These are phyloP conservation scores for Listrodromus nycthemerus DNA, from an alignment of 2,888 invertebrate species.

Conservation along the genomic window DNA sequence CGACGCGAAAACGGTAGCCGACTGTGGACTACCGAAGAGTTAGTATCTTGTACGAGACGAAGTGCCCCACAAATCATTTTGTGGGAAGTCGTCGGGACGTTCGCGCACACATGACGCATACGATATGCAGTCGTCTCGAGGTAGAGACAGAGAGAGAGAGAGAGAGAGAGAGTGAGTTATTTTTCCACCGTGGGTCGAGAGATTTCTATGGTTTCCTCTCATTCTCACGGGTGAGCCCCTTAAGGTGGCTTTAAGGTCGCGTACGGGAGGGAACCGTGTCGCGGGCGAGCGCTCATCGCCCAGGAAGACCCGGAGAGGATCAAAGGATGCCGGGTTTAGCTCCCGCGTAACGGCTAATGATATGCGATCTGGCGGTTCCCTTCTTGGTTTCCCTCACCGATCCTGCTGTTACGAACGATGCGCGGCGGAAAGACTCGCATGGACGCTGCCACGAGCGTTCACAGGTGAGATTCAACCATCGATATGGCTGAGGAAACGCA, in stretches of 20 bases:
- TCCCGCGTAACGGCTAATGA: conserved; percentile 70
- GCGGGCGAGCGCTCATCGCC: conserved; percentile 49
- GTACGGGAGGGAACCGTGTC: conserved; percentile 36
- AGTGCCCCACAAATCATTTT: conserved; percentile 75
- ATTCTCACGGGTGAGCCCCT: conserved; percentile 34
- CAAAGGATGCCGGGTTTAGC: conserved; percentile 73
- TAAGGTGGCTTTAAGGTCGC: conserved; percentile 37
- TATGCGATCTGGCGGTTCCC: conserved; percentile 71
- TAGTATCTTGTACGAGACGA: conserved; percentile 72
- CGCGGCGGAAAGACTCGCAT: neutral
- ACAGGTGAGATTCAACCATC: neutral
- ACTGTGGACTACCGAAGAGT: conserved; percentile 69
- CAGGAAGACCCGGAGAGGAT: conserved; percentile 66
- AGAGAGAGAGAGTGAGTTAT: conserved; percentile 1
- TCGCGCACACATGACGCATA: conserved; percentile 61
- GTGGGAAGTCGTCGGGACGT: conserved; percentile 69
- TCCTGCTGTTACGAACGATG: neutral
- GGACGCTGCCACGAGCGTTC: neutral
- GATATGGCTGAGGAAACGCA: neutral
- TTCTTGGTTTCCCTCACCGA: neutral
- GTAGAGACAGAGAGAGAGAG: neutral
- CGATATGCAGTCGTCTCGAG: conserved; percentile 4
- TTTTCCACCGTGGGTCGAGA: conserved; percentile 14
- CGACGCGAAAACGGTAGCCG: conserved; percentile 70
- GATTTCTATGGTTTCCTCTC: conserved; percentile 18